Conservation (phyloP, 2,888 invertebrate genomes). For the Nephrocerus scutellatus region DNA sequence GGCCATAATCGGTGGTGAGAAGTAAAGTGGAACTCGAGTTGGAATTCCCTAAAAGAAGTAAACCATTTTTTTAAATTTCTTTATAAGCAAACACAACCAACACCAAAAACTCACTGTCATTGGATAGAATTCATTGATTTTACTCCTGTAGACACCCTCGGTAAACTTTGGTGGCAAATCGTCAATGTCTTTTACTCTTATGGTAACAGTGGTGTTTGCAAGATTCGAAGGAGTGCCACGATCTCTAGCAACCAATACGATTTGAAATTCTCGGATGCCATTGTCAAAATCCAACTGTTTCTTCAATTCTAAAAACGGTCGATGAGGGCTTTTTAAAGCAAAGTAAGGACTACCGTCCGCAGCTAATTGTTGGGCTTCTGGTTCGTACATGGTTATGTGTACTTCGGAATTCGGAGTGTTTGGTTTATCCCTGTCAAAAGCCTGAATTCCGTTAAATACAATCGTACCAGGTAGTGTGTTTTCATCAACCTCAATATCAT, state of each 20-base stretch:
- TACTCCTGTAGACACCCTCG: slow-evolving; percentile 68
- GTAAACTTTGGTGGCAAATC: slow-evolving; percentile 78
- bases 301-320: slow-evolving; percentile 65
- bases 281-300: slow-evolving; percentile 72
- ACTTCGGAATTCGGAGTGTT: slow-evolving; percentile 84
- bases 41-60: slow-evolving; percentile 55
- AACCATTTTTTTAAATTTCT: background rate
- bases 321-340: slow-evolving; percentile 71
- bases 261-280: slow-evolving; percentile 67
- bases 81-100: background rate
- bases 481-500: slow-evolving; percentile 72
- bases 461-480: slow-evolving; percentile 70
- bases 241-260: slow-evolving; percentile 73
- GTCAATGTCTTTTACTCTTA: slow-evolving; percentile 70
- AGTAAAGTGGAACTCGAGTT: slow-evolving; percentile 63
- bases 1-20: slow-evolving; percentile 67
- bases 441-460: slow-evolving; percentile 72
- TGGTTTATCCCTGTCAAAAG: slow-evolving; percentile 77
- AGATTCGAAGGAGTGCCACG: slow-evolving; percentile 71
- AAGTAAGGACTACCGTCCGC: slow-evolving; percentile 52
- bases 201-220: slow-evolving; percentile 63
- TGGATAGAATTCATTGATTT: slow-evolving; percentile 76
- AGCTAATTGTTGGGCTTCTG: slow-evolving; percentile 33
- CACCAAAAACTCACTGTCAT: slow-evolving; percentile 56
- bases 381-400: slow-evolving; percentile 70